Evolutionary conservation across 2,888 invertebrate genomes (phyloP).

Genomic region (Drosophila trichaetosa): DNA sequence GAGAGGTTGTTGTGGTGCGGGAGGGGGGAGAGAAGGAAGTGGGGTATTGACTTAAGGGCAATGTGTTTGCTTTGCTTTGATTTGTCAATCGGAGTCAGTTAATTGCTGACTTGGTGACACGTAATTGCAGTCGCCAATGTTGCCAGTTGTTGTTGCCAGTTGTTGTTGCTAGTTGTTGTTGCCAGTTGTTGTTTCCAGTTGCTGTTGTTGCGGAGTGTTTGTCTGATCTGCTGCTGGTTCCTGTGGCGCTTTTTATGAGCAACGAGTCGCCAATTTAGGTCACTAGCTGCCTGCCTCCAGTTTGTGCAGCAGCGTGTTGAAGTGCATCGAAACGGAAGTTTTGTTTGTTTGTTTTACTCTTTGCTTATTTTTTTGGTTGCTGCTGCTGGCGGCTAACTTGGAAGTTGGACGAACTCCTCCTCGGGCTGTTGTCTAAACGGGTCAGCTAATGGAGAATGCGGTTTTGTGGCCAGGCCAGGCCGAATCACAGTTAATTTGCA

Average conservation of each 20-base stretch:
- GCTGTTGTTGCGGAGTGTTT: background rate
- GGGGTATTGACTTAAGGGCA: conserved; percentile 35
- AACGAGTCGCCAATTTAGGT: conserved; percentile 62
- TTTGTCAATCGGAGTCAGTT: conserved; percentile 46
- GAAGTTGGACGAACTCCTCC: conserved; percentile 9
- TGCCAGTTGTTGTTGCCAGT: conserved; percentile 8
- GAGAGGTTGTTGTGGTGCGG: conserved; percentile 31
- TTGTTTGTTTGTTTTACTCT: conserved; percentile 50
- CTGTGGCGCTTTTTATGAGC: conserved; percentile 61
- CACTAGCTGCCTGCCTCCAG: conserved; percentile 39
- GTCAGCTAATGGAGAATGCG: conserved; percentile 37
- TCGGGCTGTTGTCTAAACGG: conserved; percentile 22
- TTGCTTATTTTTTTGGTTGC: conserved; percentile 22
- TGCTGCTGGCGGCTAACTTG: conserved; percentile 32
- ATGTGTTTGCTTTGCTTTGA: conserved; percentile 28
- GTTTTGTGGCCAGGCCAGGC: conserved; percentile 24
- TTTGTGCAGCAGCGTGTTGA: conserved; percentile 53
- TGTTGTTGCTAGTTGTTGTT: background rate
- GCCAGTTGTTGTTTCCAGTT: conserved; percentile 1
- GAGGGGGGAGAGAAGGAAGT: background rate
- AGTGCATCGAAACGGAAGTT: conserved; percentile 72
- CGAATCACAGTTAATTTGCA: conserved; percentile 29
- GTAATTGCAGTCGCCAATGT: conserved; percentile 37
- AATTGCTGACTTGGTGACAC: conserved; percentile 45
- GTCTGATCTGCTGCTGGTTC: conserved; percentile 45